Base-by-base conservation (phyloP, 1,140 invertebrate species). In the Rhagoletis pomonella region DNA sequence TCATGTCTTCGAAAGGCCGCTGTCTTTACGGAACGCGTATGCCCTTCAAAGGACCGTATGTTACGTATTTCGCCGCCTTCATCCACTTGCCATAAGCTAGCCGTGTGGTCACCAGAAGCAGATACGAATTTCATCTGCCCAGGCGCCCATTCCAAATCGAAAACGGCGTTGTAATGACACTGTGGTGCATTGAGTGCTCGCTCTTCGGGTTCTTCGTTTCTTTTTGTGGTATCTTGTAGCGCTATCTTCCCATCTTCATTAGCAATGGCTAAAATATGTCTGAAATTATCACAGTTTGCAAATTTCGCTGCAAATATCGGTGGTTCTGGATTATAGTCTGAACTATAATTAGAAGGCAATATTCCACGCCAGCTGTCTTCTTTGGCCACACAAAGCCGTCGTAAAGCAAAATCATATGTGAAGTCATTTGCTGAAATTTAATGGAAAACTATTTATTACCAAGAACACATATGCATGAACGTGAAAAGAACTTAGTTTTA, bases 101-200 rank as follows among this genome's bases (percentile, higher is more conserved):
- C 96, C 0, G 96, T 96, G 90, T 97, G 97, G 93, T 98, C 97
- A 5, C 97, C 97, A 85, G 97, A 97, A 1, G 95, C 97, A 69
- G 97, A 97, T 4, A 98, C 95, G 59, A 98, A 94, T 89, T 96
- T 96, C 92, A 96, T 94, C 88, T 96, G 94, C 1, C 94, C 94
- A 5, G 96, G 95, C 93, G 96, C 95, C 97, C 97, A 98, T 7
- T 96, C 95, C 67, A 98, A 90, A 93, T 98, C 97, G 93, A 98
- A 98, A 19, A 98, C 96, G 17, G 97, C 97, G 95, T 98, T 98
- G 89, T 95, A 94, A 92, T 98, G 97, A 67, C 96, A 97, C 90
- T 96, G 93, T 65, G 94, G 93, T 2, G 94, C 94, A 84, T 94
- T 92, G 87, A 95, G 88, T 1, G 91, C 89, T 58, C 93, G 91